phyloP scores from a whole-genome alignment of 2,888 invertebrate species.

The Scotopteryx bipunctaria region DNA sequence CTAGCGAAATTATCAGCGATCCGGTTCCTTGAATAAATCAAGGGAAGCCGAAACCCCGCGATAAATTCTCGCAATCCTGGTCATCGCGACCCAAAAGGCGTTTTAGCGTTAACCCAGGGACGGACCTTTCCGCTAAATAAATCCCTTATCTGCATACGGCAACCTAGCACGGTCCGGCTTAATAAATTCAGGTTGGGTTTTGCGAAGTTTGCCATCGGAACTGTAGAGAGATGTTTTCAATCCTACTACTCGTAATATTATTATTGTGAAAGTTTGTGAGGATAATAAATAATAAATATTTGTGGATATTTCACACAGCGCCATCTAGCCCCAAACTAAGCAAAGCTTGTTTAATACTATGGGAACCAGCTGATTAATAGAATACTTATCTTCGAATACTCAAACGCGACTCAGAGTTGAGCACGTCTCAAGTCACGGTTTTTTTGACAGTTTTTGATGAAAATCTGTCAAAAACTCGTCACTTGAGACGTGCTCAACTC shows the following conservation, averaged over 20 bases:
- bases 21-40: constrained; percentile 79
- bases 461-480: no score
- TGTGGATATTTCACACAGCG: no score
- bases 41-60: constrained; percentile 75
- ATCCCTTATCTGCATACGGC: constrained; percentile 84
- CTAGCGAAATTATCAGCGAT: constrained; percentile 57
- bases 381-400: no score
- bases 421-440: no score
- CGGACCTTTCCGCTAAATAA: constrained; percentile 84
- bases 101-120: constrained; percentile 78
- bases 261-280: background rate
- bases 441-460: no score
- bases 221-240: constrained; percentile 51
- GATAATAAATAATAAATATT: background rate
- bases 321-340: no score
- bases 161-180: constrained; percentile 83
- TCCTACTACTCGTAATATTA: background rate
- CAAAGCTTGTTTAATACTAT: no score
- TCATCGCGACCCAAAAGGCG: constrained; percentile 78
- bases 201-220: constrained; percentile 66
- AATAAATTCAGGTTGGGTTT: constrained; percentile 83
- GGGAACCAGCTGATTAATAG: no score
- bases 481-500: no score
- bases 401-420: no score
- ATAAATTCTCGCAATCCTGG: constrained; percentile 81